Base-by-base conservation (phyloP, 2,888 invertebrate species). In the Isoperla grammatica region DNA sequence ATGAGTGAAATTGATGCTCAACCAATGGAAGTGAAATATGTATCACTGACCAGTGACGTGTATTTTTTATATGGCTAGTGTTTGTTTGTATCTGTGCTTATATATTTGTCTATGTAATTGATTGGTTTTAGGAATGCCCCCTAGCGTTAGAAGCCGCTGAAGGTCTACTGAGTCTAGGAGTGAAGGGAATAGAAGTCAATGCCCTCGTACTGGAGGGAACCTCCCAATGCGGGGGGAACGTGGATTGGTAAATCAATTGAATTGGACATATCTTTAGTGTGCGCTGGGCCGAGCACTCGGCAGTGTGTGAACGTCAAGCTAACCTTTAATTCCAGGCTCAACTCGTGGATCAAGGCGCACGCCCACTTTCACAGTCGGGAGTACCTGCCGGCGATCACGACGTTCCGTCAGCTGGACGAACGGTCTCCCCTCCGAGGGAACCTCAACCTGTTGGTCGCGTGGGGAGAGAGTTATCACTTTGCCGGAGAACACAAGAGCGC, bases 121-220 rank as follows among this genome's bases (percentile, higher is more conserved):
- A n/a, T n/a, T n/a, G n/a, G n/a, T n/a, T n/a, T n/a, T n/a, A 80
- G 73, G 85, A 85, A 67, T 85, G 85, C 69, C 90, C 90, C 0
- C 75, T 89, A 70, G 86, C 90, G 0, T 68, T 91, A 60, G 87
- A 87, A 68, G 87, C 89, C 5, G 85, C 87, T 2, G 84, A 86
- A 71, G 84, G 85, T 59, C 75, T 91, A 19, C 73, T 91, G 54
- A 80, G 83, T 62, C 73, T 91, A 48, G 88, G 88, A 1, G 80
- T 85, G 13, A 82, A 86, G 72, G 87, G 87, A 13, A 79, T 81
- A 42, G 90, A 91, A 74, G 86, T 91, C 0, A 83, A 86, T 69
- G 81, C 86, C 1, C 74, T 90, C 54, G 83, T 88, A 65, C 77
- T 87, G 54, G 83, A 83, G 68, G 81, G 80, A 69, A 68, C 73